These are phyloP conservation scores for Diarsia rubi DNA, from an alignment of 2,888 invertebrate genomes.

Conservation along the genomic window DNA sequence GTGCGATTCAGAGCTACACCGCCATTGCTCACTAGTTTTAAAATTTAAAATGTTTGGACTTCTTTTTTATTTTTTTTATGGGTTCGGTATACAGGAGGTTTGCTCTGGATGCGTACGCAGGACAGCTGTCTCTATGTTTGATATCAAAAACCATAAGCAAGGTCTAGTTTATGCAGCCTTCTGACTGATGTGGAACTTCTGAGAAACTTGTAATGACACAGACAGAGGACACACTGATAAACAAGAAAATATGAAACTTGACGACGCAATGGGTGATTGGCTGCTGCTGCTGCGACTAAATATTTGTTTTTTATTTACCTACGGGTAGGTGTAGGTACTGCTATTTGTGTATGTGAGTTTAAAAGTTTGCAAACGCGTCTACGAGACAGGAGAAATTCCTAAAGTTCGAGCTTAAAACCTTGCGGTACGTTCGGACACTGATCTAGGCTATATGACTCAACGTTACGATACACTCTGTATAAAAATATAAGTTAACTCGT, in stretches of 20 bases:
- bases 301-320: too few relatives aligned
- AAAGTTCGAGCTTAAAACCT: too few relatives aligned
- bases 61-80: neutral
- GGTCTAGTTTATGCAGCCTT: neutral
- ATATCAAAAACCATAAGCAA: neutral
- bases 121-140: neutral
- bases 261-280: too few relatives aligned
- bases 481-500: constrained; percentile 33
- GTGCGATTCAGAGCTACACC: constrained; percentile 37
- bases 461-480: constrained; percentile 21
- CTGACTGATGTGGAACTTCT: neutral
- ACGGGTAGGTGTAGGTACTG: too few relatives aligned
- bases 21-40: constrained; percentile 45
- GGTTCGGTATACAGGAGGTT: constrained; percentile 2
- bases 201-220: neutral
- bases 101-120: neutral
- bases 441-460: too few relatives aligned
- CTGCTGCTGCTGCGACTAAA: too few relatives aligned
- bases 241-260: neutral
- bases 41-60: constrained; percentile 52
- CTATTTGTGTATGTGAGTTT: too few relatives aligned
- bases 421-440: neutral
- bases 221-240: neutral
- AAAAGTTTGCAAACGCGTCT: too few relatives aligned
- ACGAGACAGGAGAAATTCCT: too few relatives aligned